phyloP scores from a whole-genome alignment of 2,113 vertebrate genomes.

The Prinia subflava region DNA sequence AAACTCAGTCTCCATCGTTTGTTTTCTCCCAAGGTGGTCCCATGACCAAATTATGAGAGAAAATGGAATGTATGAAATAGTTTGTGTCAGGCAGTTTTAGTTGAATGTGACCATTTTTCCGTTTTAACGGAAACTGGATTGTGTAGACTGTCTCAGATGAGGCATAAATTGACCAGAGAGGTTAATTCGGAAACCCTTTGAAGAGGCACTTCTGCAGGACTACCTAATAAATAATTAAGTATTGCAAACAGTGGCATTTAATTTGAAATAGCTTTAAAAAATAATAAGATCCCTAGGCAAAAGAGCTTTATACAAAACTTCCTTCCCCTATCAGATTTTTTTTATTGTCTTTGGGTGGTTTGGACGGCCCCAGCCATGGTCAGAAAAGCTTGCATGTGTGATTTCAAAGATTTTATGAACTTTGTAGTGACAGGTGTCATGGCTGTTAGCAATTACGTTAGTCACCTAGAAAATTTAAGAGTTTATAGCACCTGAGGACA shows the following conservation, averaged over 20 bases:
- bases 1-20: background rate
- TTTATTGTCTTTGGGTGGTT: background rate
- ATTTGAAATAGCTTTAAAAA: background rate
- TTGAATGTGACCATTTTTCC: background rate
- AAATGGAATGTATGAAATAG: background rate
- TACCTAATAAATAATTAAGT: background rate
- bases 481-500: background rate
- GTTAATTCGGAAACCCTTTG: background rate
- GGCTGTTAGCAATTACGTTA: background rate
- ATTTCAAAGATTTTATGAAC: background rate
- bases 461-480: background rate
- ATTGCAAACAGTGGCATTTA: background rate
- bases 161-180: background rate
- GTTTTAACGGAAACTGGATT: background rate
- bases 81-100: background rate
- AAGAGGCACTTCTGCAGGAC: background rate
- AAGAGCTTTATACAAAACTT: background rate
- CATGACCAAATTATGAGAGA: background rate
- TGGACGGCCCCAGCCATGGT: accelerated
- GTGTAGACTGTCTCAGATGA: background rate
- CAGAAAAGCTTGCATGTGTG: background rate
- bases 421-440: background rate
- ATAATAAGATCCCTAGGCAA: background rate
- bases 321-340: background rate
- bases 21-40: accelerated